A percentile compares a stretch with the other conserved stretches of the same genome.
phyloP scores from a whole-genome alignment of 1,140 invertebrate genomes.

The Lepidurus apus region DNA sequence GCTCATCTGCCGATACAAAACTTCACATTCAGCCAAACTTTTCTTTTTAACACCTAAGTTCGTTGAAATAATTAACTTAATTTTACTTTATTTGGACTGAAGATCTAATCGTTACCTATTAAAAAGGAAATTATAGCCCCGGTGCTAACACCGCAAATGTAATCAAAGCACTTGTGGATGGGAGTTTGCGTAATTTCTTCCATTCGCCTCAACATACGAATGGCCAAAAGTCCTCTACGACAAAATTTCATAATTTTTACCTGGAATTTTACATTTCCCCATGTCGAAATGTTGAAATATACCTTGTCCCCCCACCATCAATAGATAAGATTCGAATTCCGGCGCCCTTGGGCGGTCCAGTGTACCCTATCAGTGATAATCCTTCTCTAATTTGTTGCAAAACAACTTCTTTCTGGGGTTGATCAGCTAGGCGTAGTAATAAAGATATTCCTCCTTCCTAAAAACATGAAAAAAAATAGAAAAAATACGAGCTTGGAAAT shows the following conservation, averaged over 20 bases:
- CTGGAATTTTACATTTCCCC: neutral
- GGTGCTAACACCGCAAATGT: constrained; percentile 86
- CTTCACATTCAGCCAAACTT: constrained; percentile 57
- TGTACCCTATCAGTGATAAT: constrained; percentile 67
- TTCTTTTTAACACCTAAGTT: constrained; percentile 52
- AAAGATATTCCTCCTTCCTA: constrained; percentile 59
- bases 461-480: constrained; percentile 13
- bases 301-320: constrained; percentile 81
- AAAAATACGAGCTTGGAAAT: constrained; percentile 31
- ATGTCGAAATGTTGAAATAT: constrained; percentile 36
- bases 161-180: constrained; percentile 67
- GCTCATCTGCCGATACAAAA: constrained; percentile 63
- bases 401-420: constrained; percentile 45
- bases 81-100: neutral
- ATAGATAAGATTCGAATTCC: constrained; percentile 79
- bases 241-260: constrained; percentile 35
- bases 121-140: constrained; percentile 69
- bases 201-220: constrained; percentile 70
- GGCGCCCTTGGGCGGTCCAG: constrained; percentile 58
- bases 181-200: constrained; percentile 58
- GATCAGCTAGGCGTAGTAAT: constrained; percentile 50
- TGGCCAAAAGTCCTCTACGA: constrained; percentile 66
- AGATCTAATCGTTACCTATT: constrained; percentile 44
- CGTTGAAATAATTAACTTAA: neutral
- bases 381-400: constrained; percentile 52